These are phyloP conservation scores for Oreochromis tanganicae DNA, from an alignment of 2,113 vertebrate species.

Conservation along the genomic window DNA sequence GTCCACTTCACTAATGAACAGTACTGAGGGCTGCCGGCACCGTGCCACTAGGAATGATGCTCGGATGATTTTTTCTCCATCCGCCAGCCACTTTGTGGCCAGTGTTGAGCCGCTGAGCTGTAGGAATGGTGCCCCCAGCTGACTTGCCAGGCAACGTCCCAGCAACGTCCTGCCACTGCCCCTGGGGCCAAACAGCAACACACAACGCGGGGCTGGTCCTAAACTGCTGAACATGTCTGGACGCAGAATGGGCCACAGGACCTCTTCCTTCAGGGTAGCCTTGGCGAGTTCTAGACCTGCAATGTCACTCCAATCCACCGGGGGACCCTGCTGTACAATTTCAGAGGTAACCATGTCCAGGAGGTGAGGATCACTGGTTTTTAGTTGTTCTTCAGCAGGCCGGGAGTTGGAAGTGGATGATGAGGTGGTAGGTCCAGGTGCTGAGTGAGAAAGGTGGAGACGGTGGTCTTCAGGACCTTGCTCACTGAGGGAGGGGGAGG, in stretches of 20 bases:
- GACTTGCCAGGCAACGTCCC: constrained; percentile 90
- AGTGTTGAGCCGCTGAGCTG: constrained; percentile 86
- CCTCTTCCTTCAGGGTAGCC: constrained; percentile 90
- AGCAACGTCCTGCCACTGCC: constrained; percentile 92
- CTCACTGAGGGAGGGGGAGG: constrained; percentile 85
- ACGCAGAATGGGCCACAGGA: constrained; percentile 92
- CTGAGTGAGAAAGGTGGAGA: constrained; percentile 85
- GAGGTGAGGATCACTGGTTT: constrained; percentile 90
- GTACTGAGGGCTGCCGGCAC: constrained; percentile 89
- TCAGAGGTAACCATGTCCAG: constrained; percentile 94
- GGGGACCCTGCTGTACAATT: constrained; percentile 88
- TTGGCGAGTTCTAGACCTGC: constrained; percentile 91
- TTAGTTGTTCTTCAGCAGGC: constrained; percentile 89
- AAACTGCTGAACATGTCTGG: constrained; percentile 91
- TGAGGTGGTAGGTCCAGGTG: constrained; percentile 78
- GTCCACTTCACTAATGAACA: constrained; percentile 95
- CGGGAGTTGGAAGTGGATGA: constrained; percentile 83
- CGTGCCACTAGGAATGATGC: constrained; percentile 91
- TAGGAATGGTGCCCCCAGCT: constrained; percentile 90
- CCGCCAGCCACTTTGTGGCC: constrained; percentile 90
- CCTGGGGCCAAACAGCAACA: constrained; percentile 90
- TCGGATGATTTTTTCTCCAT: constrained; percentile 90
- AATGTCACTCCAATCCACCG: constrained; percentile 91
- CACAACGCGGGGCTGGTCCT: constrained; percentile 72
- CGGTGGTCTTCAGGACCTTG: constrained; percentile 82